Conservation (phyloP, 2,888 invertebrate genomes). For the Diaprepes abbreviatus region DNA sequence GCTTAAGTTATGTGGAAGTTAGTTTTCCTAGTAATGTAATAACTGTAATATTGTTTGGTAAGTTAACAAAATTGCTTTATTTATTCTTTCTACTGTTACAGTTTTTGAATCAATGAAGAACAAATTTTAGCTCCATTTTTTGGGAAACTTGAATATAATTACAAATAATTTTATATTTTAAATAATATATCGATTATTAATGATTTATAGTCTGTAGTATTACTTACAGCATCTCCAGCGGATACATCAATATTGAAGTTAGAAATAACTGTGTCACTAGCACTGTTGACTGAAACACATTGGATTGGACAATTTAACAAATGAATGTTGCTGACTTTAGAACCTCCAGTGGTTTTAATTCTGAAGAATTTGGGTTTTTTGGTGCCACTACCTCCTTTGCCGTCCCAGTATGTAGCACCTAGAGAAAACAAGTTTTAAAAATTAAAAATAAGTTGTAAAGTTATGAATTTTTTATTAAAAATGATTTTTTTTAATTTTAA, state of each 20-base stretch:
- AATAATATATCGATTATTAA: too few species aligned
- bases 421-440: neutral
- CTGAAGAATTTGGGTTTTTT: slow-evolving; percentile 53
- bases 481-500: too few species aligned
- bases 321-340: slow-evolving; percentile 48
- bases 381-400: slow-evolving; percentile 47
- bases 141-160: too few species aligned
- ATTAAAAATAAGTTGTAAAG: too few species aligned
- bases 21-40: too few species aligned
- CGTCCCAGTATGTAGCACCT: slow-evolving; percentile 53
- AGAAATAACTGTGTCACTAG: slow-evolving; percentile 43
- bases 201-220: too few species aligned
- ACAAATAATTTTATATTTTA: too few species aligned
- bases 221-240: slow-evolving; percentile 47
- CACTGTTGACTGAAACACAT: slow-evolving; percentile 50
- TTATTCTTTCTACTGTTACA: neutral
- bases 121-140: too few species aligned
- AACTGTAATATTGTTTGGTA: too few species aligned
- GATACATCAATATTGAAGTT: slow-evolving; percentile 46
- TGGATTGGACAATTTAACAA: slow-evolving; percentile 51
- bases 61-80: neutral
- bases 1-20: too few species aligned
- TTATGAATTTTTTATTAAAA: too few species aligned
- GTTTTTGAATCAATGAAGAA: neutral
- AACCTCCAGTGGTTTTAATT: slow-evolving; percentile 48